phyloP scores from a whole-genome alignment of 2,888 invertebrate genomes.

The Stramonita haemastoma region DNA sequence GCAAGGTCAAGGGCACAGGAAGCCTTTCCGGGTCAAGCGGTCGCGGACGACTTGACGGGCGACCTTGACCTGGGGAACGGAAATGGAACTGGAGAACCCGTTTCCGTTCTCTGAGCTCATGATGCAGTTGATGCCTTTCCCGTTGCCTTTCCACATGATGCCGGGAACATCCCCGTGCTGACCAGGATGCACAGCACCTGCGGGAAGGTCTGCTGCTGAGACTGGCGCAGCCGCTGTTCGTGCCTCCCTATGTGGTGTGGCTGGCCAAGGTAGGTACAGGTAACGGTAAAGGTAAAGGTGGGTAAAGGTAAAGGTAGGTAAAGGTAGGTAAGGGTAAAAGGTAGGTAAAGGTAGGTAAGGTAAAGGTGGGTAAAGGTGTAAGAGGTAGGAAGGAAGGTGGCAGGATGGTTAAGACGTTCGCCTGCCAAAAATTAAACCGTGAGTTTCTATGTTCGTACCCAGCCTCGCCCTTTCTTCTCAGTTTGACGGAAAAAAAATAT shows the following conservation, averaged over 20 bases:
- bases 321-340: too few relatives aligned
- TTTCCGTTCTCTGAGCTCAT: neutral
- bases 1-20: conserved; percentile 27
- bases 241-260: neutral
- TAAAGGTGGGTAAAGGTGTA: too few relatives aligned
- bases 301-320: too few relatives aligned
- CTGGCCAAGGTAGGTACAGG: neutral
- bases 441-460: too few relatives aligned
- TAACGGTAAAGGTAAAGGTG: too few relatives aligned
- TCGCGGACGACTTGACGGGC: neutral
- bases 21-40: neutral
- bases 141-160: conserved; percentile 22
- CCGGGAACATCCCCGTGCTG: neutral
- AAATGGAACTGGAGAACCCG: neutral
- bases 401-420: too few relatives aligned
- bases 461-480: too few relatives aligned
- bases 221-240: neutral
- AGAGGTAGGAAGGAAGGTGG: too few relatives aligned
- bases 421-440: too few relatives aligned
- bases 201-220: neutral
- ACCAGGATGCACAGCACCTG: neutral
- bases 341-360: too few relatives aligned
- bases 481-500: too few relatives aligned
- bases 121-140: neutral
- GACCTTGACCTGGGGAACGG: neutral